Percentiles rank a stretch among this genome's conserved stretches.
Evolutionary conservation across 2,113 vertebrate genomes (phyloP).

Genomic region (Boulengerochromis microlepis): DNA sequence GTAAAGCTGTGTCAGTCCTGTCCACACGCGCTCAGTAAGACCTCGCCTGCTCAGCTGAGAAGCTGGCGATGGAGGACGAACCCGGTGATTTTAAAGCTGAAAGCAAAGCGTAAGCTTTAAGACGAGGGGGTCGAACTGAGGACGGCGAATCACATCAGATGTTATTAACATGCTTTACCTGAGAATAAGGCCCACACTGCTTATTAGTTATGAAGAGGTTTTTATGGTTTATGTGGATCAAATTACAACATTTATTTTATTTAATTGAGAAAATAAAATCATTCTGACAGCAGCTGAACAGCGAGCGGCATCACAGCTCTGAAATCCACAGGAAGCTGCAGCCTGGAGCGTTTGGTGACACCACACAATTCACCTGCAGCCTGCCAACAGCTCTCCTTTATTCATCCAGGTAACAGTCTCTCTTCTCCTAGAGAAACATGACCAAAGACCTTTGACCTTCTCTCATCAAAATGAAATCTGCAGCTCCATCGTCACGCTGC

Average conservation of each 20-base stretch:
- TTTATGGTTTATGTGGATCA: background rate
- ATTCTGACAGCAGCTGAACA: background rate
- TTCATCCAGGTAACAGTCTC: background rate
- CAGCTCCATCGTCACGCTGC: accelerated
- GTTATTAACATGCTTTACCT: background rate
- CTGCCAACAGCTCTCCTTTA: background rate
- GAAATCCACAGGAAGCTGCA: background rate
- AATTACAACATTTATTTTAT: background rate
- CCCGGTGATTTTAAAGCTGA: background rate
- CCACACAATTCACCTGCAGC: background rate
- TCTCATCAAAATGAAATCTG: background rate
- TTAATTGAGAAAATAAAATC: background rate
- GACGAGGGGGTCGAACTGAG: accelerated
- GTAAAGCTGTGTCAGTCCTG: background rate
- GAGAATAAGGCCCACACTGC: background rate
- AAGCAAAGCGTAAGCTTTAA: background rate
- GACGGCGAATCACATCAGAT: background rate
- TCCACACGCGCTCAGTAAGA: background rate
- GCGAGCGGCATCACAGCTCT: background rate
- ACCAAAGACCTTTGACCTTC: background rate
- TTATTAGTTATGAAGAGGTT: background rate
- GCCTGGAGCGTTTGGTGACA: background rate
- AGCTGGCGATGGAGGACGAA: background rate
- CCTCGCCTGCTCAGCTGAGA: background rate
- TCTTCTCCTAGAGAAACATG: background rate